Percentiles rank a stretch among this genome's conserved stretches.
These are phyloP conservation scores for Prunella himalayana DNA, from an alignment of 2,113 vertebrate species.

Conservation along the genomic window DNA sequence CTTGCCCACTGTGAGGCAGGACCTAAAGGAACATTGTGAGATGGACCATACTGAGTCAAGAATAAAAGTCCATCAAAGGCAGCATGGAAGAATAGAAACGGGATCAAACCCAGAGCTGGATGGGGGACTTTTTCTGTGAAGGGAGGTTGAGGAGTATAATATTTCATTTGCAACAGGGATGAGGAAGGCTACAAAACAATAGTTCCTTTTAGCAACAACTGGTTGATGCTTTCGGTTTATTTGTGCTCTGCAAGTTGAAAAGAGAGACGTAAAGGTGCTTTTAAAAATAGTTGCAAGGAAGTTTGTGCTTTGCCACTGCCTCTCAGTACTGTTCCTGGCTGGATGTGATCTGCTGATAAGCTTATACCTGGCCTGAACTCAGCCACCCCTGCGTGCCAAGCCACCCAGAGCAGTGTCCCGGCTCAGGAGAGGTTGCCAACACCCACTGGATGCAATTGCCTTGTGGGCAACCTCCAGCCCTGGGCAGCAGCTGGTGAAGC, in stretches of 20 bases:
- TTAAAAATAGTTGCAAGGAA: conserved; percentile 11
- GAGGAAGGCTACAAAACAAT: neutral
- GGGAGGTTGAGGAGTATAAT: neutral
- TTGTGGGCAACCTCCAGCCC: neutral
- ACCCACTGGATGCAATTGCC: neutral
- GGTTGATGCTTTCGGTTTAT: neutral
- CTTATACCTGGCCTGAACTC: neutral
- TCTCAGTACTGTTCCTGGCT: neutral
- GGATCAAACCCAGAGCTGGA: neutral
- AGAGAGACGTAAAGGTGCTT: neutral
- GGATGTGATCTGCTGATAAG: neutral
- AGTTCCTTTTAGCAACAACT: neutral
- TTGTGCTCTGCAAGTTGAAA: neutral
- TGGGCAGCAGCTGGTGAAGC: neutral
- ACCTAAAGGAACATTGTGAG: neutral
- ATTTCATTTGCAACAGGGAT: neutral
- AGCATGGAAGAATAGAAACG: neutral
- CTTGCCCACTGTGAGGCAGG: neutral
- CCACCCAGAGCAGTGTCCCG: neutral
- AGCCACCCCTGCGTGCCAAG: neutral
- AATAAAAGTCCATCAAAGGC: neutral
- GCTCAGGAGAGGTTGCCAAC: neutral
- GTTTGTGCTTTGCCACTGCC: neutral
- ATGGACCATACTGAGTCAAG: neutral
- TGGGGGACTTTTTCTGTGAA: neutral